Evolutionary conservation across 2,797 vertebrate species (phyloP), one percentile per base, ranked within the genome.

Genomic region (Girardinus metallicus): DNA sequence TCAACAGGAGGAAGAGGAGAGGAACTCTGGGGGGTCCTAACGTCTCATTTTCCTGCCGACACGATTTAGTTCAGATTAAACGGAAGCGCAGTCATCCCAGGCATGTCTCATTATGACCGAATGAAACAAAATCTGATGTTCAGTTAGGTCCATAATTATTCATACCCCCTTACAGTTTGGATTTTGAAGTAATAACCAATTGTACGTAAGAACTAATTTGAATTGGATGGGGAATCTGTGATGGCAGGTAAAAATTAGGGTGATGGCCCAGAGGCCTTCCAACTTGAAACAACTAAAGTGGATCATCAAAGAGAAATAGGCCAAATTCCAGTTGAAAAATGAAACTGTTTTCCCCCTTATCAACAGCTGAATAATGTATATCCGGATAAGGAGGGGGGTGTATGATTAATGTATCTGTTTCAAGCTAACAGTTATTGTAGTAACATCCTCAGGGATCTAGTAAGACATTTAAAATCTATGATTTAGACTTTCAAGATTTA

Each of bases 1-100:
- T 68, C 83, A 87, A 83, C 87, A 76, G 82, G 78, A 84, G 88
- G 81, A 81, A 80, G 83, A 66, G 83, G 78, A 88, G 53, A n/a
- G 81, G 64, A 77, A 72, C 86, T 86, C 84, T 18, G 43, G 83
- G 78, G 84, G 76, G 87, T 85, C 73, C 15, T 88, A 80, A 82
- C n/a, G 72, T 75, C 86, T 75, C 78, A 75, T 88, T 92, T 88
- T 89, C 82, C 31, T 12, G 46, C 43, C 74, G 83, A 81, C 81
- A 80, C 75, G 70, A 75, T 36, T 64, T 80, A 80, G 85, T 78
- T 82, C 80, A 91, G 86, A 85, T 78, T 75, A 89, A 88, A 74
- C 85, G 21, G 64, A 66, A n/a, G 70, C 60, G 83, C 41, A 26
- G 21, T 23, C 21, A 8, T 62, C 60, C n/a, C 16, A 64, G 60